Evolutionary conservation across 2,888 invertebrate genomes (phyloP).

Genomic region (Zaprionus lineosus): DNA sequence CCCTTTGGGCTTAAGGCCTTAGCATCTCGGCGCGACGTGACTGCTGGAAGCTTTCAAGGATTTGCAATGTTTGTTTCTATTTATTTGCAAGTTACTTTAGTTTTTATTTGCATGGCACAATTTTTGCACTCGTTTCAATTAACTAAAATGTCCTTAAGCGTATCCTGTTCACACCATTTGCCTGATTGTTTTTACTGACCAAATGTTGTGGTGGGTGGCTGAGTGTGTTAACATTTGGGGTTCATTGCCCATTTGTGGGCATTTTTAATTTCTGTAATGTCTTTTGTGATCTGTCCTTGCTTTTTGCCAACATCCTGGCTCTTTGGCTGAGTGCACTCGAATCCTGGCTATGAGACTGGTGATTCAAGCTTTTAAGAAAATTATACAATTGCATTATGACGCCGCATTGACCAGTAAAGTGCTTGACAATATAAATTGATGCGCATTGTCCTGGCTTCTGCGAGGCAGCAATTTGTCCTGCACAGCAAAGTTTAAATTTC

Average conservation of each 20-base stretch:
- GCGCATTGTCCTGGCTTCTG: conserved; percentile 37
- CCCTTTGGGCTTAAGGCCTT: conserved; percentile 16
- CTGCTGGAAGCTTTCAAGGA: conserved; percentile 52
- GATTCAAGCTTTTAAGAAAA: conserved; percentile 77
- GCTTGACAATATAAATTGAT: conserved; percentile 55
- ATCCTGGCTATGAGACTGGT: conserved; percentile 25
- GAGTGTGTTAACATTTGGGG: conserved; percentile 23
- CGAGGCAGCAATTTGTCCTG: conserved; percentile 20
- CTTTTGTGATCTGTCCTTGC: conserved; percentile 51
- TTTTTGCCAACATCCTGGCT: conserved; percentile 16
- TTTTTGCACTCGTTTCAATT: conserved; percentile 76
- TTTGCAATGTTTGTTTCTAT: conserved; percentile 47
- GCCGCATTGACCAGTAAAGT: conserved; percentile 64
- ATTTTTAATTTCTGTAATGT: conserved; percentile 68
- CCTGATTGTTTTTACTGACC: conserved; percentile 70
- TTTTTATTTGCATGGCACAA: conserved; percentile 57
- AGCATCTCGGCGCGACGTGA: conserved; percentile 57
- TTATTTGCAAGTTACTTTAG: conserved; percentile 40
- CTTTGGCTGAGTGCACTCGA: conserved; percentile 47
- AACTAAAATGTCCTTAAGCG: conserved; percentile 75
- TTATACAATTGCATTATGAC: conserved; percentile 78
- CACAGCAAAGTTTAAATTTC: conserved; percentile 63
- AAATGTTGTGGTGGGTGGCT: conserved; percentile 26
- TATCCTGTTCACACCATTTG: conserved; percentile 75
- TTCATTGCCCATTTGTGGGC: conserved; percentile 61